Conservation (phyloP, 1,140 invertebrate genomes). For the Cherax destructor region DNA sequence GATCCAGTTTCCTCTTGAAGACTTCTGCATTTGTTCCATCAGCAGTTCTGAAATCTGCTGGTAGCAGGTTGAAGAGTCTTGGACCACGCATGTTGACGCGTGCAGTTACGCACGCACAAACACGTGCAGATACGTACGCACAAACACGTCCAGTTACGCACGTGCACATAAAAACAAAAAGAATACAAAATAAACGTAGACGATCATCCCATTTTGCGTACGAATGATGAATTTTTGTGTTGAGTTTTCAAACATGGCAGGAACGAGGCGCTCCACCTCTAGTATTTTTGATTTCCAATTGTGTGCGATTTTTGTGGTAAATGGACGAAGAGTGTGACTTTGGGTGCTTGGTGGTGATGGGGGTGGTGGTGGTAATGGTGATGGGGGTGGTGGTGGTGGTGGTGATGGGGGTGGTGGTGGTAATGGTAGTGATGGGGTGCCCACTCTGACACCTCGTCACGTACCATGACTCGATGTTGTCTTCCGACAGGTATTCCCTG, state of each 20-base stretch:
- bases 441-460: too few relatives aligned
- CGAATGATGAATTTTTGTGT: constrained; percentile 23
- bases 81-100: not conserved
- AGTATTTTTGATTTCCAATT: constrained; percentile 19
- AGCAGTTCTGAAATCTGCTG: not conserved
- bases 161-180: not conserved
- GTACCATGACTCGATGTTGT: too few relatives aligned
- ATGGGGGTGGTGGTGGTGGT: too few relatives aligned
- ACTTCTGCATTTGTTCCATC: not conserved
- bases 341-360: too few relatives aligned
- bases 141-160: too few relatives aligned
- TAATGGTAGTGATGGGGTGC: too few relatives aligned
- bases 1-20: too few relatives aligned
- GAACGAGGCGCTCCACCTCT: not conserved
- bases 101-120: not conserved
- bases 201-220: constrained; percentile 27
- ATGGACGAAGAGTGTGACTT: not conserved
- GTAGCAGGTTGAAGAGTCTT: too few relatives aligned
- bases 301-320: not conserved
- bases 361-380: too few relatives aligned
- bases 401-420: too few relatives aligned
- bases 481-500: too few relatives aligned
- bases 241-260: not conserved
- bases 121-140: too few relatives aligned
- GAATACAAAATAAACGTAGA: not conserved